Evolutionary conservation across 2,797 vertebrate species (phyloP), one percentile per base, ranked within the genome.

Genomic region (Pseudomugil gertrudae): DNA sequence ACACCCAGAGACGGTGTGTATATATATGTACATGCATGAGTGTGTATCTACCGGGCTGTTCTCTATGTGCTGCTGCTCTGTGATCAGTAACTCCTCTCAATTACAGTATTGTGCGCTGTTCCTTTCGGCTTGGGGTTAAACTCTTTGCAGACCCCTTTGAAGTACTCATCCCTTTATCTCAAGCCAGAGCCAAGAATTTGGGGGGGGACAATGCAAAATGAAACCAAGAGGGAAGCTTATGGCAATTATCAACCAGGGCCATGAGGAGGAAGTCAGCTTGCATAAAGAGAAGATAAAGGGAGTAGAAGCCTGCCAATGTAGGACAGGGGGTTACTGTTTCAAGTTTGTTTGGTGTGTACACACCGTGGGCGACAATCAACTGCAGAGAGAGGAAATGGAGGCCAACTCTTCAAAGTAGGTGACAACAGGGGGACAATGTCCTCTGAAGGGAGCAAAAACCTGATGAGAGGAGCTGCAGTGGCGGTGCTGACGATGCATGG

Each of bases 101-200:
- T 97, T 95, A 96, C 95, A 92, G 95, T 92, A 95, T 94, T 96
- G 96, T 96, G 95, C 94, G 95, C 93, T 90, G 87, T 85, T 93
- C 84, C 94, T 95, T 94, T 91, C 94, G 92, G 95, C 95, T 96
- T 74, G 93, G 94, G 96, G 96, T 96, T 97, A 96, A 96, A 96
- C 96, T 95, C 95, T 96, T 95, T 94, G 95, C 94, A 94, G 95
- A 93, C 93, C 84, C 88, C 96, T 98, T 98, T 98, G 96, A 98
- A 98, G 97, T 97, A 83, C 94, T 98, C 96, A 97, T 97, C 96
- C 96, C 96, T 97, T 98, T 96, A 99, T 98, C 96, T 96, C 94
- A 94, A 95, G 93, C 95, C 94, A 95, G 95, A 95, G 95, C 92
- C 91, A 95, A 96, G 96, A 96, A 96, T 95, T 95, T 94, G 82